A percentile compares a stretch with the other conserved stretches of the same genome.
Conservation (phyloP, 2,888 invertebrate genomes). For the Dolichomitus sp. region DNA sequence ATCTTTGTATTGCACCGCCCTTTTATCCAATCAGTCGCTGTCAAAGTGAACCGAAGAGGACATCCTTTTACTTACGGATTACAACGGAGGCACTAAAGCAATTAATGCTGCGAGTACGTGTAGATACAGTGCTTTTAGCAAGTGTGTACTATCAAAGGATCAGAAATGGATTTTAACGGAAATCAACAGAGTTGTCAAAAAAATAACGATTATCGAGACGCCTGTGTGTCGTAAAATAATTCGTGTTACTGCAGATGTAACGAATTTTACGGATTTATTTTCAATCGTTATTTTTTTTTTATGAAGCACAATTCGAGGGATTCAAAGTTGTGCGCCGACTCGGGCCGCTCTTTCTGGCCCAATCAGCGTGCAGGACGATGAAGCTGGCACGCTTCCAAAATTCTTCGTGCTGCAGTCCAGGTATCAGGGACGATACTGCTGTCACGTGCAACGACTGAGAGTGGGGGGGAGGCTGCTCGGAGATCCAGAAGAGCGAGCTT, state of each 20-base stretch:
- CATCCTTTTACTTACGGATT: conserved; percentile 14
- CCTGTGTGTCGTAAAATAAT: neutral
- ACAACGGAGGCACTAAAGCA: neutral
- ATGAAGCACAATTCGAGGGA: conserved; percentile 24
- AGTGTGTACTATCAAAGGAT: neutral
- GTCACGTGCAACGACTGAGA: conserved; percentile 75
- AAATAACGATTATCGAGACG: neutral
- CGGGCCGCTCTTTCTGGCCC: conserved; percentile 28
- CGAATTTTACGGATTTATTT: neutral
- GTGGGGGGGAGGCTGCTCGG: conserved; percentile 34
- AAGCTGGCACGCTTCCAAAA: conserved; percentile 72
- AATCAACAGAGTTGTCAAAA: neutral
- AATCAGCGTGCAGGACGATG: conserved; percentile 63
- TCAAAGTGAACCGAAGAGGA: conserved; percentile 1
- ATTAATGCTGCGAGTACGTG: neutral
- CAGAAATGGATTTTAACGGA: neutral
- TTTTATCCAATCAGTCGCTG: conserved; percentile 10
- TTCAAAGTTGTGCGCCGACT: conserved; percentile 41
- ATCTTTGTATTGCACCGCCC: neutral
- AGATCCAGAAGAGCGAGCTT: conserved; percentile 34
- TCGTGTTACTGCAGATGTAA: neutral
- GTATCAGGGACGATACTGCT: conserved; percentile 60
- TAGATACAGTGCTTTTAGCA: neutral
- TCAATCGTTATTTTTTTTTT: neutral
- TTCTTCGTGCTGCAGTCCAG: conserved; percentile 55